These are phyloP conservation scores for Neodiprion lecontei DNA, from an alignment of 1,140 invertebrate species.

Conservation along the genomic window DNA sequence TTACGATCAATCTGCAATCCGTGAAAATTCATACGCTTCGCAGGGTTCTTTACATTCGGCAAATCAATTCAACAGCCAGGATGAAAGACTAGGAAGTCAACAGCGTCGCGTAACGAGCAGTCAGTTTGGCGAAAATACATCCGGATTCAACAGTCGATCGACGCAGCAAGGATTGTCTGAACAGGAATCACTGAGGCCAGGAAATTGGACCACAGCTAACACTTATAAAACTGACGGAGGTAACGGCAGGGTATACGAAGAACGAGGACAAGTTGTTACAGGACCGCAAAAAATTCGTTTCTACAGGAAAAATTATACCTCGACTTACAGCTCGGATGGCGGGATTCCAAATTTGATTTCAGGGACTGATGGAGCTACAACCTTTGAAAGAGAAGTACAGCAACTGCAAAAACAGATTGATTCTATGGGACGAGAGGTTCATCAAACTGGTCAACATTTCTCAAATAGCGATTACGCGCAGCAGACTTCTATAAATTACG, in stretches of 20 bases:
- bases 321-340: slow-evolving; percentile 35
- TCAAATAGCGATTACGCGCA: background rate
- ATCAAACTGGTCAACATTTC: slow-evolving; percentile 13
- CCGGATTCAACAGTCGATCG: background rate
- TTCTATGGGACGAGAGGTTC: slow-evolving; percentile 25
- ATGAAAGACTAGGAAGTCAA: background rate
- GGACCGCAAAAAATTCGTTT: slow-evolving; percentile 39
- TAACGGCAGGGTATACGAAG: slow-evolving; percentile 36
- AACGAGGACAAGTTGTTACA: slow-evolving; percentile 39
- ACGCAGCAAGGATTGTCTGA: background rate
- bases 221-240: slow-evolving; percentile 38
- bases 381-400: slow-evolving; percentile 24
- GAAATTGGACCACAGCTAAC: slow-evolving; percentile 36
- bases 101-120: too few species aligned
- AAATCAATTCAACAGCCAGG: background rate
- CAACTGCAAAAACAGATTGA: slow-evolving; percentile 28
- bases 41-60: background rate
- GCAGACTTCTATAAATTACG: background rate
- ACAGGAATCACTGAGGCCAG: background rate
- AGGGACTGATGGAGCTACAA: background rate
- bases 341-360: background rate
- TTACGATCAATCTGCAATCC: slow-evolving; percentile 2
- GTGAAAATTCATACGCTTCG: background rate
- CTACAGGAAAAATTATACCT: slow-evolving; percentile 45
- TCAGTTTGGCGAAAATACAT: background rate